These are phyloP conservation scores for Pteronotus mesoamericanus DNA, from an alignment of 2,797 vertebrate species.

Conservation along the genomic window DNA sequence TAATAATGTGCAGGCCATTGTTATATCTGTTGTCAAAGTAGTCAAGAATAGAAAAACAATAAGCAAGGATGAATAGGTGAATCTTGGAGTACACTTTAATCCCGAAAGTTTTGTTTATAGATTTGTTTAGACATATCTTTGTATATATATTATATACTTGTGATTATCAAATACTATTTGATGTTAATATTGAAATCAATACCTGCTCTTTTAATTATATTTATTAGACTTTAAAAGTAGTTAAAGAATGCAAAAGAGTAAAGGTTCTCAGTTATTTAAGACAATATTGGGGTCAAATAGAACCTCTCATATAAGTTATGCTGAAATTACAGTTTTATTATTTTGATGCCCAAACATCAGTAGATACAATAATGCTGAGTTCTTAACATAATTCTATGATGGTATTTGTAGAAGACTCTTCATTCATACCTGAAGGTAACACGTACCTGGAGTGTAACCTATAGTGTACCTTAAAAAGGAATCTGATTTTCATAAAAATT, in stretches of 20 bases:
- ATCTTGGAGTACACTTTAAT: neutral
- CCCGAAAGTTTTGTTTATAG: neutral
- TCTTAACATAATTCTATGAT: neutral
- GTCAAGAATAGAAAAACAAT: neutral
- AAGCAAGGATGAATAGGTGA: neutral
- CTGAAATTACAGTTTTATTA: neutral
- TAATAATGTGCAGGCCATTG: neutral
- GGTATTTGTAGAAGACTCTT: neutral
- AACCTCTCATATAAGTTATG: neutral
- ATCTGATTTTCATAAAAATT: constrained; percentile 1
- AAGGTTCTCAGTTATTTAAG: constrained; percentile 17
- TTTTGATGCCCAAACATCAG: constrained; percentile 1
- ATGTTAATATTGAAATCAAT: constrained; percentile 1
- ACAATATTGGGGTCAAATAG: neutral
- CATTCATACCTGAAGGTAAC: neutral
- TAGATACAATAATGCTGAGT: neutral
- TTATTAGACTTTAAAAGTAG: constrained; percentile 1
- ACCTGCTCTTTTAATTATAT: neutral
- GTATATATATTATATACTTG: neutral
- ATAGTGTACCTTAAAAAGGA: constrained; percentile 9
- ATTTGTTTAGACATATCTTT: neutral
- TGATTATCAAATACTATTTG: neutral
- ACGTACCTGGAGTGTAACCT: neutral
- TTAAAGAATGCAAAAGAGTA: neutral
- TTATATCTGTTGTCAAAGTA: neutral